Evolutionary conservation across 2,797 vertebrate genomes (phyloP).

Genomic region (Poeciliopsis gracilis): DNA sequence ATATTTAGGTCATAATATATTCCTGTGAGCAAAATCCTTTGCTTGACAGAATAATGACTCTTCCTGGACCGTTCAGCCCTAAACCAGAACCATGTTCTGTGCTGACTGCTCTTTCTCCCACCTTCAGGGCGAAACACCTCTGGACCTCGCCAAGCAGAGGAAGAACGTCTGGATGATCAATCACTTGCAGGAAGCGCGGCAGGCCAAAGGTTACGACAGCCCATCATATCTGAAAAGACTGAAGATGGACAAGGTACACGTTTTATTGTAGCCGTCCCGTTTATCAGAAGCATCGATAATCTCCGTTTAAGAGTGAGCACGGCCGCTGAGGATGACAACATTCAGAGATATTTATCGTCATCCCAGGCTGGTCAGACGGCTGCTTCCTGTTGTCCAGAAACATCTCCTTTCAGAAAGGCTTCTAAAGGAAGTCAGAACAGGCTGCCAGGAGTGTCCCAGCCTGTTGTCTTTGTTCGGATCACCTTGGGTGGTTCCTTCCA

Average conservation of each 20-base stretch:
- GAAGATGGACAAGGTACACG: constrained; percentile 94
- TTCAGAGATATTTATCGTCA: constrained; percentile 11
- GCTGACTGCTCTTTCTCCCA: neutral
- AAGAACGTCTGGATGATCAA: constrained; percentile 99
- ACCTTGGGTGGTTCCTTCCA: neutral
- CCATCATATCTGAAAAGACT: constrained; percentile 96
- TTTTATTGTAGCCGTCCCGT: neutral
- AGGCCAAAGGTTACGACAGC: constrained; percentile 98
- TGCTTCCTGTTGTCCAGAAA: constrained; percentile 18
- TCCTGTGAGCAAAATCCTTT: neutral
- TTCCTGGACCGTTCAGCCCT: neutral
- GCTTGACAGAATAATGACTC: neutral
- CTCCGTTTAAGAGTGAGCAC: neutral
- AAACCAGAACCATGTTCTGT: neutral
- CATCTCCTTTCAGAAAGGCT: constrained; percentile 10
- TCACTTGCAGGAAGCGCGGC: constrained; percentile 96
- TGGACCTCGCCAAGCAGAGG: constrained; percentile 97
- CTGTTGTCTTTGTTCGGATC: constrained; percentile 1
- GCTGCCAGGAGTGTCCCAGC: neutral
- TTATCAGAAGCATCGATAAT: neutral
- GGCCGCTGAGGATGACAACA: neutral
- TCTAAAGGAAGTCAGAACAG: neutral
- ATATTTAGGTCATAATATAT: neutral
- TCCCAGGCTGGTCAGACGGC: constrained; percentile 11
- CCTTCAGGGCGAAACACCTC: constrained; percentile 92